These are phyloP conservation scores for Drosophila helvetica DNA, from an alignment of 2,888 invertebrate genomes.

Conservation along the genomic window DNA sequence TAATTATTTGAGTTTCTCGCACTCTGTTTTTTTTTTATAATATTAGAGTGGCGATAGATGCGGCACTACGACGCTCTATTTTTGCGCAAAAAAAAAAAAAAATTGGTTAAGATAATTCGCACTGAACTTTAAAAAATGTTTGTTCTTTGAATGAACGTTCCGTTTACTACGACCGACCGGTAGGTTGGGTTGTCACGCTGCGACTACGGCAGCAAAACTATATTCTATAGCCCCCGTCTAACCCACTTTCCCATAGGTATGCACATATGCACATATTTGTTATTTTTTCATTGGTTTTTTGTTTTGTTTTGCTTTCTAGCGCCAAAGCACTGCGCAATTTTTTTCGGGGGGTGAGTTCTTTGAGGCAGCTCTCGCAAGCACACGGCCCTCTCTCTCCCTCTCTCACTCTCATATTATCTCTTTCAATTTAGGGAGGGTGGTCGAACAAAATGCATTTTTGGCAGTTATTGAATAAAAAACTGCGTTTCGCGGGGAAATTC, in stretches of 20 bases:
- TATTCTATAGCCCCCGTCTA: constrained; percentile 46
- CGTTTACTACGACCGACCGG: constrained; percentile 33
- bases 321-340: constrained; percentile 60
- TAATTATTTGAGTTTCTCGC: background rate
- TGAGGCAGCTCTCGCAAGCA: background rate
- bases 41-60: too few species aligned
- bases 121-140: constrained; percentile 1
- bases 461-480: background rate
- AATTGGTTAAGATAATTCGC: constrained; percentile 21
- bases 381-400: background rate
- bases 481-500: background rate
- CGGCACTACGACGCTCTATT: constrained; percentile 2
- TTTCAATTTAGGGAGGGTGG: background rate
- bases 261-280: constrained; percentile 9
- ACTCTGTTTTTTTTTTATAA: background rate
- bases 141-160: background rate
- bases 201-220: constrained; percentile 51
- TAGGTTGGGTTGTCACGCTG: constrained; percentile 46
- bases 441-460: background rate
- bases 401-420: background rate
- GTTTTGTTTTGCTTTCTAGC: constrained; percentile 64
- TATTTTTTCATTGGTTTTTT: constrained; percentile 28
- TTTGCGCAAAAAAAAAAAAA: background rate
- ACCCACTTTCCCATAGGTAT: constrained; percentile 55
- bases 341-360: constrained; percentile 50